These are phyloP conservation scores for Drosophila mettleri DNA, from an alignment of 2,888 invertebrate genomes.

Conservation along the genomic window DNA sequence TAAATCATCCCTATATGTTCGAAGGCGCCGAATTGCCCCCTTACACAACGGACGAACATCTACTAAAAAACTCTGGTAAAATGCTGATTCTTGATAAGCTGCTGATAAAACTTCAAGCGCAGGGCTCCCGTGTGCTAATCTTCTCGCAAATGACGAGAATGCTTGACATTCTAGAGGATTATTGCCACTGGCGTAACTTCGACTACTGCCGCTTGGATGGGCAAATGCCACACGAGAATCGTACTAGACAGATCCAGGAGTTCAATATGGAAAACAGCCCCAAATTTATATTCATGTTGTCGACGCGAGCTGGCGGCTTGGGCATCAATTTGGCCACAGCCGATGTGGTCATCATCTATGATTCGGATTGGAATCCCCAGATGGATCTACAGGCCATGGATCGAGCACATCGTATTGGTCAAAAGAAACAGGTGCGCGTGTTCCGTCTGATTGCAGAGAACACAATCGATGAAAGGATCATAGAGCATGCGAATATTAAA, in stretches of 20 bases:
- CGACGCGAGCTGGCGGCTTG: conserved; percentile 98
- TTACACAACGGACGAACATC: conserved; percentile 97
- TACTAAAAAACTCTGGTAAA: conserved; percentile 98
- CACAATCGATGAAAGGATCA: conserved; percentile 99
- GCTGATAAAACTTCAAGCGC: conserved; percentile 93
- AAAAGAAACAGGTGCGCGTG: conserved; percentile 96
- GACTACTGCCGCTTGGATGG: conserved; percentile 97
- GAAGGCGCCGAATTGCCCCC: conserved; percentile 99
- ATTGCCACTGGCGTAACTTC: conserved; percentile 94
- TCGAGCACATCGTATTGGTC: conserved; percentile 99
- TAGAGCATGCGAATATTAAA: conserved; percentile 98
- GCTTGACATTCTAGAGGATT: conserved; percentile 98
- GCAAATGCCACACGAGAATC: conserved; percentile 97
- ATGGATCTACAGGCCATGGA: conserved; percentile 98
- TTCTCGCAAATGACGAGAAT: conserved; percentile 99
- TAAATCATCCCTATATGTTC: conserved; percentile 99
- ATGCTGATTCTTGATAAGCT: conserved; percentile 98
- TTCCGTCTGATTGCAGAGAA: conserved; percentile 98
- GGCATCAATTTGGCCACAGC: conserved; percentile 99
- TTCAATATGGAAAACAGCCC: conserved; percentile 95
- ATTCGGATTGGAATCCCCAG: conserved; percentile 99
- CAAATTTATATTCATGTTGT: conserved; percentile 99
- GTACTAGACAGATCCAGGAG: conserved; percentile 97
- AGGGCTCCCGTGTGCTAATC: conserved; percentile 96
- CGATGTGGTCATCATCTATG: conserved; percentile 98